Evolutionary conservation across 2,888 invertebrate genomes (phyloP).

Genomic region (Leptopilina drosophilae): DNA sequence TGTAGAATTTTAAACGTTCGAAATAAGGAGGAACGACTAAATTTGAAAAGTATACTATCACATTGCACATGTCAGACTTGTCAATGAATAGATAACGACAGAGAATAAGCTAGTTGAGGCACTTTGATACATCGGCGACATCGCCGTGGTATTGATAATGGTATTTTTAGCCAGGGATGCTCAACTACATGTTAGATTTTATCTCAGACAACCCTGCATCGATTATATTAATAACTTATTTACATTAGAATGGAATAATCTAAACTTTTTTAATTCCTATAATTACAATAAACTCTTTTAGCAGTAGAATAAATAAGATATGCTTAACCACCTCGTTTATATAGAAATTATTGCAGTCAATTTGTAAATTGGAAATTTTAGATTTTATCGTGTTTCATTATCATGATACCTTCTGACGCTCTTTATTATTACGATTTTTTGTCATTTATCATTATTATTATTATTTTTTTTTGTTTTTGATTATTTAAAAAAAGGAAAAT

Average conservation of each 20-base stretch:
- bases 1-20: background rate
- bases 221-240: no score
- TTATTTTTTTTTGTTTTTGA: no score
- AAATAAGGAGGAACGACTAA: conserved; percentile 72
- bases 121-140: conserved; percentile 71
- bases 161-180: conserved; percentile 70
- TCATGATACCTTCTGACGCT: no score
- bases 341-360: conserved; percentile 67
- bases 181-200: conserved; percentile 56
- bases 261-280: conserved; percentile 6
- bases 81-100: conserved; percentile 76
- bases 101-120: conserved; percentile 76
- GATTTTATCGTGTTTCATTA: no score
- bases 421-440: no score
- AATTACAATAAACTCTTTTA: background rate
- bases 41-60: conserved; percentile 73
- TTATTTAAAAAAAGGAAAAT: no score
- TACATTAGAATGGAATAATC: background rate
- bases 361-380: conserved; percentile 43
- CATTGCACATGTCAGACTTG: conserved; percentile 72
- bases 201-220: background rate
- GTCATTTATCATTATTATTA: no score
- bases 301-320: background rate
- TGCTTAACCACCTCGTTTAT: conserved; percentile 66
- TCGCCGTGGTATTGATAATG: conserved; percentile 75